Evolutionary conservation across 2,888 invertebrate genomes (phyloP).

Genomic region (Eremobia ochroleuca): DNA sequence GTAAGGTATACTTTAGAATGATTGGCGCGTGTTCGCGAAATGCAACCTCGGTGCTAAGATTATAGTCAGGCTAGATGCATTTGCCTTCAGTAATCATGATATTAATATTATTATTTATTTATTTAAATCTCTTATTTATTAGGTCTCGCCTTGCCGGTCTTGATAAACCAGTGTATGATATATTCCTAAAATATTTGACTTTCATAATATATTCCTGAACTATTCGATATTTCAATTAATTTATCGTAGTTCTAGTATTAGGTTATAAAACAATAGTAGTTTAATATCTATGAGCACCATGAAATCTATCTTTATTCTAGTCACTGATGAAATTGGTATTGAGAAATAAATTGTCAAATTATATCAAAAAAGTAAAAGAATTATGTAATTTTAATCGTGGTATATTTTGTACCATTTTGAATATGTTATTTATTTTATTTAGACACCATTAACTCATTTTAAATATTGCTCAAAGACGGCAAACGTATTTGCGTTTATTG

Average conservation of each 20-base stretch:
- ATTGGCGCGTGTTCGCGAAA: background rate
- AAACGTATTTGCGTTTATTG: background rate
- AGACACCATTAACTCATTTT: background rate
- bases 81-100: no score
- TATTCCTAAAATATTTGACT: slow-evolving; percentile 26
- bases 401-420: slow-evolving; percentile 17
- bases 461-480: slow-evolving; percentile 6
- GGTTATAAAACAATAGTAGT: background rate
- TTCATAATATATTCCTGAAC: slow-evolving; percentile 35
- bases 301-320: slow-evolving; percentile 43
- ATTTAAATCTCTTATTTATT: slow-evolving; percentile 8
- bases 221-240: slow-evolving; percentile 32
- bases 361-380: background rate
- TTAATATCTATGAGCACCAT: slow-evolving; percentile 6
- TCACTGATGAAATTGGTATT: slow-evolving; percentile 35
- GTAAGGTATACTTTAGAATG: slow-evolving; percentile 2
- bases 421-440: slow-evolving; percentile 4
- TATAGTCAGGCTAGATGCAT: background rate
- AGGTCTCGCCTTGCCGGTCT: background rate
- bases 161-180: slow-evolving; percentile 12
- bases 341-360: slow-evolving; percentile 12
- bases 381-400: slow-evolving; percentile 8
- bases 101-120: no score
- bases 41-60: background rate
- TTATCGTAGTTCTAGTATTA: slow-evolving; percentile 6